Evolutionary conservation across 1,140 invertebrate genomes (phyloP).

Genomic region (Lineus longissimus): DNA sequence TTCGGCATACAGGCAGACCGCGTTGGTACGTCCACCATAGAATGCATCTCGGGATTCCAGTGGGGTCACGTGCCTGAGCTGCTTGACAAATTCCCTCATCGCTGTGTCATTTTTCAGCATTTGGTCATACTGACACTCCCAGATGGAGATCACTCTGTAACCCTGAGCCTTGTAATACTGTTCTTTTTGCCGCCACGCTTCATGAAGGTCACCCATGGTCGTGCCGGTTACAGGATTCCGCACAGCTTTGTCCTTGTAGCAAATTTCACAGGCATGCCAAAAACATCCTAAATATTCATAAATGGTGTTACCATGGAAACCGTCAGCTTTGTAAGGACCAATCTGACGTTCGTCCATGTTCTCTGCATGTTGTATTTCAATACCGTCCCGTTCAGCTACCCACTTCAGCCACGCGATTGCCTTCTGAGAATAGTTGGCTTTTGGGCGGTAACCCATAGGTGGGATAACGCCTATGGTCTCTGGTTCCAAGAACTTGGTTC

Average conservation of each 20-base stretch:
- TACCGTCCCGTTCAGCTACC: slow-evolving; percentile 2
- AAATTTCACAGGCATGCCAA: slow-evolving; percentile 27
- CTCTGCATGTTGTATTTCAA: slow-evolving; percentile 18
- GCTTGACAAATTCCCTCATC: slow-evolving; percentile 9
- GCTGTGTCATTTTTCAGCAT: slow-evolving; percentile 11
- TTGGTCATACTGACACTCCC: slow-evolving; percentile 25
- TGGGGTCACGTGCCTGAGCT: slow-evolving; percentile 15
- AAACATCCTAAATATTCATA: slow-evolving; percentile 28
- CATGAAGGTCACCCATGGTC: slow-evolving; percentile 17
- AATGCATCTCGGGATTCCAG: slow-evolving; percentile 34
- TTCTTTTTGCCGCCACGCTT: slow-evolving; percentile 15
- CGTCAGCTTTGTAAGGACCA: slow-evolving; percentile 13
- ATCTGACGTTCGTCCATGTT: slow-evolving; percentile 15
- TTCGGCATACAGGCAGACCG: slow-evolving; percentile 33
- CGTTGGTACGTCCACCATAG: slow-evolving; percentile 46
- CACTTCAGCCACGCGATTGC: no score
- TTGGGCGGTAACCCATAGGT: no score
- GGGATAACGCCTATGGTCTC: no score
- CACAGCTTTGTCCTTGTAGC: slow-evolving; percentile 17
- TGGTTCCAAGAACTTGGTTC: no score
- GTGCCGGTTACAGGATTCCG: slow-evolving; percentile 14
- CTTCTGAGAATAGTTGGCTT: no score
- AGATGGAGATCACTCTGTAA: slow-evolving; percentile 20
- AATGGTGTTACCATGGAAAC: slow-evolving; percentile 12
- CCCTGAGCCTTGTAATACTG: slow-evolving; percentile 6